Evolutionary conservation across 1,140 invertebrate genomes (phyloP), one percentile per base, ranked within the genome.

Genomic region (Drosophila pectinifera): DNA sequence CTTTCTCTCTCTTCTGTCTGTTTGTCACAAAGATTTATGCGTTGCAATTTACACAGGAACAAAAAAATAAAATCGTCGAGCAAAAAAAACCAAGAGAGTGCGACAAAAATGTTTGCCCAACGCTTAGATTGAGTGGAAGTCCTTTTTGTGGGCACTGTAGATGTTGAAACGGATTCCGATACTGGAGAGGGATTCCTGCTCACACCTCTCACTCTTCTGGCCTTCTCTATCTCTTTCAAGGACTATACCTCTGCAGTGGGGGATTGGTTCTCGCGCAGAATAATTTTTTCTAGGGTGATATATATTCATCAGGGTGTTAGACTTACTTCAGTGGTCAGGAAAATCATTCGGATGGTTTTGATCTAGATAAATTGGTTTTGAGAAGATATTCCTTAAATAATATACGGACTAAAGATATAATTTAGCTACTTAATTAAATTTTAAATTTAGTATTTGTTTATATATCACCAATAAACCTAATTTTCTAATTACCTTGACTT

Each of bases 21-120:
- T 88, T 86, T 88, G 78, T 76, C 83, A 88, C 83, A 88, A 82
- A 82, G 83, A 86, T 86, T 86, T 86, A 86, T 86, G 83, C 76
- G 83, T 79, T 88, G 79, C 82, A 88, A 86, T 86, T 86, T 86
- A 86, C 82, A 86, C 78, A 81, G 70, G 77, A 65, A 63, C 73
- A 69, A 48, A 77, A 34, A 38, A 6, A 14, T 14, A 48, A 51
- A 56, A 31, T 48, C n/a, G 11, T 8, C 2, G 3, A 41, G 38
- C 58, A 51, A 45, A 38, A 43, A 46, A 53, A 20, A 39, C 36
- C 48, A 28, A 38, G 59, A 58, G 62, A 72, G 64, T 86, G 62
- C 45, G 62, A n/a, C 57, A 73, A 65, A 75, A 85, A 57, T 65
- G 78, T 79, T 88, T 86, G 83, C 85, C 77, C 77, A 63, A 62